phyloP scores from a whole-genome alignment of 2,888 invertebrate species.

The Salpingus planirostris region DNA sequence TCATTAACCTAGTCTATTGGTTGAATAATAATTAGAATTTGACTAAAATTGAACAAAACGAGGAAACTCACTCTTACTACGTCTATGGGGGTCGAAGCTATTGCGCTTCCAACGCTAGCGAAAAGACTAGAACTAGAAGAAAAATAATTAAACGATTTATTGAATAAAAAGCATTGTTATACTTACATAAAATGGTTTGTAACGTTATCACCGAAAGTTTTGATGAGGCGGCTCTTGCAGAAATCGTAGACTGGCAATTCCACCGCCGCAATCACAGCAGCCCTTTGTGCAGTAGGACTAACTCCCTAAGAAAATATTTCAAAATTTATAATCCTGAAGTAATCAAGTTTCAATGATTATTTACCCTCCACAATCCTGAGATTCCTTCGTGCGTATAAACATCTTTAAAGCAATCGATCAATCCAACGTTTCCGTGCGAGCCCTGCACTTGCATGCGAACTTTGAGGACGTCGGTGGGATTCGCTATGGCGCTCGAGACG shows the following conservation, averaged over 20 bases:
- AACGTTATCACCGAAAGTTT: slow-evolving; percentile 66
- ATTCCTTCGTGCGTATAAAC: slow-evolving; percentile 78
- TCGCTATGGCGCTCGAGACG: slow-evolving; percentile 90
- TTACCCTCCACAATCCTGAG: slow-evolving; percentile 77
- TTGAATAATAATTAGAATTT: slow-evolving; percentile 1
- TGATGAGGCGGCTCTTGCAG: slow-evolving; percentile 66
- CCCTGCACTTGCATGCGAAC: slow-evolving; percentile 84
- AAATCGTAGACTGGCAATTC: slow-evolving; percentile 91
- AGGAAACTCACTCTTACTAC: slow-evolving; percentile 68
- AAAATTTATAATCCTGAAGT: neutral
- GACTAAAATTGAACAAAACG: neutral
- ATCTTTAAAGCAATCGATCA: slow-evolving; percentile 71
- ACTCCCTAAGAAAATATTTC: slow-evolving; percentile 58
- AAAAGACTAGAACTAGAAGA: slow-evolving; percentile 73
- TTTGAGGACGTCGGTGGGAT: slow-evolving; percentile 93
- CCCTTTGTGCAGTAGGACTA: slow-evolving; percentile 85
- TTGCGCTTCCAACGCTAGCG: slow-evolving; percentile 85
- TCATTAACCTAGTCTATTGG: slow-evolving; percentile 85
- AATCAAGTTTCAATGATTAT: neutral
- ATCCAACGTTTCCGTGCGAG: slow-evolving; percentile 43
- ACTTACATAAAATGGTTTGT: slow-evolving; percentile 77
- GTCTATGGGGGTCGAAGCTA: slow-evolving; percentile 91
- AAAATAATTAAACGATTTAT: slow-evolving; percentile 2
- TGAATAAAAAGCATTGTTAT: slow-evolving; percentile 3
- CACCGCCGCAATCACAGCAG: slow-evolving; percentile 87